Conservation (phyloP, 1,140 invertebrate genomes). For the Pseudachorutes palmiensis region DNA sequence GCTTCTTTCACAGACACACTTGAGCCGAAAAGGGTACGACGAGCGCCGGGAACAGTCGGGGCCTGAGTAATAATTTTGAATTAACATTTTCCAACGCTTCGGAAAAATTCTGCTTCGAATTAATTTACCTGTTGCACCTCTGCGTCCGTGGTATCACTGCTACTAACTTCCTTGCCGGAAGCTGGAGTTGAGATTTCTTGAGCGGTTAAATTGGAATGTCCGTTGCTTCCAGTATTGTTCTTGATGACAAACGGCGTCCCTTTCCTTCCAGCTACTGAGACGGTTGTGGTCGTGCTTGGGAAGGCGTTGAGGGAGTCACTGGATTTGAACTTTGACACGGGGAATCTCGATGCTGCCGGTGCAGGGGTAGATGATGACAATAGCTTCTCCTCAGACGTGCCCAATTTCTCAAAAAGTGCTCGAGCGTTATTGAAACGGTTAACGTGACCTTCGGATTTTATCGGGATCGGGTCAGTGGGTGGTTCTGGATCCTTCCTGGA, state of each 20-base stretch:
- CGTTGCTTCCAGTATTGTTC: neutral
- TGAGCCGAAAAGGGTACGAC: neutral
- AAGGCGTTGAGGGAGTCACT: slow-evolving; percentile 5
- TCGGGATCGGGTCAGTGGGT: slow-evolving; percentile 50
- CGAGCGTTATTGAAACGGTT: slow-evolving; percentile 84
- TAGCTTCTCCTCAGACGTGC: slow-evolving; percentile 56
- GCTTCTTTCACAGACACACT: neutral
- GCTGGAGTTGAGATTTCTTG: neutral
- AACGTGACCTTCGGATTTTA: slow-evolving; percentile 76
- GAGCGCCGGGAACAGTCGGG: neutral
- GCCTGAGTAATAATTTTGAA: neutral
- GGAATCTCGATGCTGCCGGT: neutral
- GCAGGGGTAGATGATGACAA: neutral
- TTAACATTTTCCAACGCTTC: no score
- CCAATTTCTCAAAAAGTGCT: slow-evolving; percentile 85
- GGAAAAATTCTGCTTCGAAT: neutral
- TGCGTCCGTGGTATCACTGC: neutral
- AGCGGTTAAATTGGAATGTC: slow-evolving; percentile 5
- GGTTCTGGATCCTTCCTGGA: slow-evolving; percentile 21
- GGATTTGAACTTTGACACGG: slow-evolving; percentile 4
- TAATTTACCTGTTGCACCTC: neutral
- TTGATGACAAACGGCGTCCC: neutral
- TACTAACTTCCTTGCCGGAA: neutral
- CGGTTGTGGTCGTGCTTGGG: neutral
- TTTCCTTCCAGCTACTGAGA: neutral